Percentiles rank a stretch among this genome's conserved stretches.
Evolutionary conservation across 2,113 vertebrate species (phyloP).

Genomic region (Oophaga pumilio): DNA sequence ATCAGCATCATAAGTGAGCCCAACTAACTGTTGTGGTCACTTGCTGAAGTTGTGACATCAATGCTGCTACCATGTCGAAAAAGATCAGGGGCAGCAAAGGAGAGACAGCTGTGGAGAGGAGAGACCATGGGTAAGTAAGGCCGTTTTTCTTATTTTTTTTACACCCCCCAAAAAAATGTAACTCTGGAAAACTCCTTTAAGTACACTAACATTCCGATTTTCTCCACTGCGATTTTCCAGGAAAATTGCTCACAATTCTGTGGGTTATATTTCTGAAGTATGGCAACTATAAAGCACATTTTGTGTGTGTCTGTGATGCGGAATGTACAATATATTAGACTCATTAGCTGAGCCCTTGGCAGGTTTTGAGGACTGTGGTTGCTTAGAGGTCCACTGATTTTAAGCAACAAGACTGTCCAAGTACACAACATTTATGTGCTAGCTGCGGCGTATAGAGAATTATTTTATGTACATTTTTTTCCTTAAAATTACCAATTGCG

Average conservation of each 20-base stretch:
- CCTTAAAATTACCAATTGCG: slow-evolving; percentile 40
- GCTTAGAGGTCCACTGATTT: slow-evolving; percentile 40
- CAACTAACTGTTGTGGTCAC: too few relatives aligned
- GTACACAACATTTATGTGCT: slow-evolving; percentile 30
- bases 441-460: slow-evolving; percentile 16
- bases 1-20: too few relatives aligned
- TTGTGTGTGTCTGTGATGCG: slow-evolving; percentile 31
- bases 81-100: too few relatives aligned
- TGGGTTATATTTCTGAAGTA: slow-evolving; percentile 17
- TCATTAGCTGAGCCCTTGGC: slow-evolving; percentile 48
- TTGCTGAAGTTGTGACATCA: too few relatives aligned
- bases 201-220: background rate
- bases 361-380: slow-evolving; percentile 31
- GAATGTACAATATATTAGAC: slow-evolving; percentile 23
- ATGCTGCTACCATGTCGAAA: too few relatives aligned
- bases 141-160: too few relatives aligned
- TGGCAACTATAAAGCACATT: slow-evolving; percentile 12
- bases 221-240: background rate
- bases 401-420: slow-evolving; percentile 10
- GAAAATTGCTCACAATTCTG: slow-evolving; percentile 6
- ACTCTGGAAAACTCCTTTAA: background rate
- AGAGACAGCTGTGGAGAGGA: too few relatives aligned
- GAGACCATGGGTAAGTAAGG: too few relatives aligned
- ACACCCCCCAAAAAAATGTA: too few relatives aligned
- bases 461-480: slow-evolving; percentile 45